Evolutionary conservation across 2,797 vertebrate genomes (phyloP), one percentile per base, ranked within the genome.

Genomic region (Coreius guichenoti): DNA sequence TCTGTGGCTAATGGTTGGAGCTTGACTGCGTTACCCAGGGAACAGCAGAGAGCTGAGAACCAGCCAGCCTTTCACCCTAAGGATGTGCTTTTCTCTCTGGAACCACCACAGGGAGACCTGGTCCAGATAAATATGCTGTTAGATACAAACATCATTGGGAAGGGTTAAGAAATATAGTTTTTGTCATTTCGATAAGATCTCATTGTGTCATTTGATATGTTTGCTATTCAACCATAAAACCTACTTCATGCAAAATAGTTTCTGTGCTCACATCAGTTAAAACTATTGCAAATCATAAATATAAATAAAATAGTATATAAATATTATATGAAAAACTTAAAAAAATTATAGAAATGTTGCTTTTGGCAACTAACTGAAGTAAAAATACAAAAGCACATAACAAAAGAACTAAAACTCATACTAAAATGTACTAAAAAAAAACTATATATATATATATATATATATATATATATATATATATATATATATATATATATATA

Each of bases 1-100:
- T 88, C 87, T 80, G 70, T 89, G 75, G 91, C 89, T 75, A 89
- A 72, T 73, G 72, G 70, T 89, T 43, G 39, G 65, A 85, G 81
- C 84, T 80, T 84, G 83, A 85, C 29, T 85, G 63, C 16, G 85
- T 87, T 61, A 72, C 87, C 86, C 80, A 72, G 75, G 87, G 69
- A 85, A 87, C 86, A 29, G 67, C 8, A 65, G 70, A 83, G 16
- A 74, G 67, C 58, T 29, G 69, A 80, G 43, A 86, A 86, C 80
- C 45, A 82, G 77, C 63, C 83, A 54, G 29, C 75, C 67, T 69
- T 82, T 84, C 29, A 82, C 74, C 36, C 79, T 54, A 49, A 83
- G 84, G 78, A 76, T 72, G 49, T 85, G 23, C 26, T 75, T 39
- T 80, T 17, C 54, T 68, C 23, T 33, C 29, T 31, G 61, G 36